Base-by-base conservation (phyloP, 2,797 vertebrate genomes). In the Lates japonicus region DNA sequence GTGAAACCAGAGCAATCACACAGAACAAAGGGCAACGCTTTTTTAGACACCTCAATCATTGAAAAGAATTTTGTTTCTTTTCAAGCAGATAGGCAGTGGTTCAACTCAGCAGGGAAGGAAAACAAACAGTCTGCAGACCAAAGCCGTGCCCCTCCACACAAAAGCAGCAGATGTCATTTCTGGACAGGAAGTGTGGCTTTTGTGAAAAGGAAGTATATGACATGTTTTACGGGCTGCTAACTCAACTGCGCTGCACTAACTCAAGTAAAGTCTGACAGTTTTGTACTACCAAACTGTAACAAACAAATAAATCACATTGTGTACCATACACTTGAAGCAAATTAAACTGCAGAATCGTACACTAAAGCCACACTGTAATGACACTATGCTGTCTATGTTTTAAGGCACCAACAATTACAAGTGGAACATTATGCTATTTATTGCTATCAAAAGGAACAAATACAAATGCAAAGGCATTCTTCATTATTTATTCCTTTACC, bases 161-260 rank as follows among this genome's bases (percentile, higher is more conserved):
- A 93, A 93, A 91, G 85, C 78, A 90, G 88, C 87, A 91, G 76
- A 93, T 90, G 87, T 83, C 76, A 82, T 84, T 88, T 87, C 71
- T 78, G 83, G 88, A 93, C 82, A 91, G 93, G 94, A 95, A 93
- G 90, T 79, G 60, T 48, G 65, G 81, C 79, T 86, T 92, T 88
- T 90, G 88, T 91, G 61, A 82, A 87, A 77, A 82, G 88, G 89
- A 92, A 93, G 86, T 86, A 61, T 20, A 25, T 39, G 54, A 76
- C 70, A 80, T 31, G 78, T 84, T 49, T 66, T 62, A 84, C 76
- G 64, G 60, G 78, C 74, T 39, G 3, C 63, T 75, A 62, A 81
- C 57, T 82, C n/a, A 2, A 20, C 29, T 29, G 29, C 20, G 61
- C 51, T 72, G 42, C 25, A 29, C 25, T 29, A 29, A 29, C 25